phyloP scores from a whole-genome alignment of 2,888 invertebrate species.

The Machimus rusticus region DNA sequence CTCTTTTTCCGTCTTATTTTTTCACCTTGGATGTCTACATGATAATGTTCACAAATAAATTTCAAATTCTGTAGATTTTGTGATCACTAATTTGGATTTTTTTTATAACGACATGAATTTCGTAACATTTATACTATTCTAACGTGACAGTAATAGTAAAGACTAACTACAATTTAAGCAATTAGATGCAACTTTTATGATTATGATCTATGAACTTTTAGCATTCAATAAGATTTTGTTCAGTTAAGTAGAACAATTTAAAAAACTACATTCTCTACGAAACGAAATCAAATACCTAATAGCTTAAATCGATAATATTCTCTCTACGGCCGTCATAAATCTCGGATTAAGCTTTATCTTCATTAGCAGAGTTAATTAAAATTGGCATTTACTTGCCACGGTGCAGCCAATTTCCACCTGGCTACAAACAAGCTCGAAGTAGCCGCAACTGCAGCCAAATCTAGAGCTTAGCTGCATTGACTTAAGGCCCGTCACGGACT shows the following conservation, averaged over 20 bases:
- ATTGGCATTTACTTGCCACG: neutral
- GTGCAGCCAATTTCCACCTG: neutral
- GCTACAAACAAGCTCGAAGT: neutral
- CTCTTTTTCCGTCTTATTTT: no score
- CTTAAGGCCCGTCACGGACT: neutral
- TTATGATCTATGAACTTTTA: neutral
- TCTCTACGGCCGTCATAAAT: neutral
- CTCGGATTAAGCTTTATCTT: slow-evolving; percentile 29
- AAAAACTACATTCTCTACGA: neutral
- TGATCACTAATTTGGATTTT: no score
- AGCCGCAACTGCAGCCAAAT: neutral
- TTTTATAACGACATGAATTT: no score
- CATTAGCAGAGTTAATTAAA: slow-evolving; percentile 24
- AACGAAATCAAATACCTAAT: neutral
- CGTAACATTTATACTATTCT: no score
- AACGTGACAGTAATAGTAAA: neutral
- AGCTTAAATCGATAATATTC: neutral
- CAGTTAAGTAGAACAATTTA: neutral
- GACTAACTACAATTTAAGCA: neutral
- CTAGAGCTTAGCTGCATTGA: neutral
- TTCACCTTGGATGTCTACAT: no score
- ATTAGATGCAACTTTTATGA: neutral
- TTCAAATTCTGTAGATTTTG: no score
- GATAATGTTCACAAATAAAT: no score
- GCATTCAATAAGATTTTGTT: neutral